Evolutionary conservation across 2,113 vertebrate genomes (phyloP), one percentile per base, ranked within the genome.

Genomic region (Nothobranchius furzeri): DNA sequence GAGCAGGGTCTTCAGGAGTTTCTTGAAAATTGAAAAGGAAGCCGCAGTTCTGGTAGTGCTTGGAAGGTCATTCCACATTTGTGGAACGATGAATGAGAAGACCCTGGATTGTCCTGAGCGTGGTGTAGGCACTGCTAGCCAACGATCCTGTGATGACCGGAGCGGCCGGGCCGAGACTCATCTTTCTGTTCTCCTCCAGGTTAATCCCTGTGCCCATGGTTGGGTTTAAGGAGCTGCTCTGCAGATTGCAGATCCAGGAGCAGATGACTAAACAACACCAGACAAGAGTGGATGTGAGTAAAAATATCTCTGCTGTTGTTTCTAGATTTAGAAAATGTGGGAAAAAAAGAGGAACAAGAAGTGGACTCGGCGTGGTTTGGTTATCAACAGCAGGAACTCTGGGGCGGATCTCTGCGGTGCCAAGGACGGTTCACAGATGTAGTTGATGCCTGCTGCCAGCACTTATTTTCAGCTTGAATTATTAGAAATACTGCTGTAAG

Each of bases 221-320:
- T 66, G 95, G 98, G 57, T 99, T 99, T 84, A 99, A 95, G 78
- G 97, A 99, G 76, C 87, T 99, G 15, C 87, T 98, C 47, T 92
- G 94, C 79, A 92, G 97, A 73, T 67, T 99, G 66, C 98, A 99
- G 85, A 95, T 96, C 80, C 96, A 99, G 88, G 98, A 99, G 61
- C 96, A 99, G 92, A 99, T 99, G 97, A 99, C 95, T 45, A 99
- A 98, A 83, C 96, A 98, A 81, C 98, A 99, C 85, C 97, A 99
- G 86, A 96, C 95, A 65, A 93, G 96, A 92, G 91, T 98, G 83
- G 98, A 99, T 73, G 98, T 99, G 90, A 96, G 94, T 76, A 60
- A 15, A 66, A 59, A 65, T 17, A 50, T 12, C 12, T 12, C 35
- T 52, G 9, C 36, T 73, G 7, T 50, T 43, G 2, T 61, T 66